Conservation (phyloP, 2,888 invertebrate species). For the Hypolimnas misippus region DNA sequence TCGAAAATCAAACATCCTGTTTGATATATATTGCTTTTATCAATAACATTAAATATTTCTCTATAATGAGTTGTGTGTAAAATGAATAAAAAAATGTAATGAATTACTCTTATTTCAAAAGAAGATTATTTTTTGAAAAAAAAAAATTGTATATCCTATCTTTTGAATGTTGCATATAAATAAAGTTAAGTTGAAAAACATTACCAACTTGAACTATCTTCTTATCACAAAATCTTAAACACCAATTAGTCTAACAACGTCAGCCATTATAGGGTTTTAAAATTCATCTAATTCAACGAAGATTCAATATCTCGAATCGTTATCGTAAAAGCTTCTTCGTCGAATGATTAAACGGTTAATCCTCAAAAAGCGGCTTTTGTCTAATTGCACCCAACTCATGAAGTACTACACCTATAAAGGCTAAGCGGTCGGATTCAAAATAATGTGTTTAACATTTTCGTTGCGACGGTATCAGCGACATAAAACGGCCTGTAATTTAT, state of each 20-base stretch:
- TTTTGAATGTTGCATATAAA: too few relatives aligned
- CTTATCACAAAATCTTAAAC: slow-evolving; percentile 30
- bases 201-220: too few relatives aligned
- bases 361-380: slow-evolving; percentile 75
- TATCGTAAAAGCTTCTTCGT: slow-evolving; percentile 62
- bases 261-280: slow-evolving; percentile 27
- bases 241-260: slow-evolving; percentile 36
- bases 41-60: too few relatives aligned
- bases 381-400: slow-evolving; percentile 78
- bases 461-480: slow-evolving; percentile 80
- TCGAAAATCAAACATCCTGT: too few relatives aligned
- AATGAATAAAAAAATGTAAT: too few relatives aligned
- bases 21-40: too few relatives aligned
- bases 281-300: slow-evolving; percentile 31
- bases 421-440: slow-evolving; percentile 82
- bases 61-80: too few relatives aligned
- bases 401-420: slow-evolving; percentile 81
- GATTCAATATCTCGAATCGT: slow-evolving; percentile 41
- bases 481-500: slow-evolving; percentile 84
- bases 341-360: slow-evolving; percentile 60
- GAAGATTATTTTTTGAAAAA: too few relatives aligned
- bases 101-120: too few relatives aligned
- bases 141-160: too few relatives aligned
- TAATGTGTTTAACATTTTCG: slow-evolving; percentile 83
- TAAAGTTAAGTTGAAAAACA: too few relatives aligned